Evolutionary conservation across 2,888 invertebrate genomes (phyloP).

Genomic region (Dyspetes luteomarginatus): DNA sequence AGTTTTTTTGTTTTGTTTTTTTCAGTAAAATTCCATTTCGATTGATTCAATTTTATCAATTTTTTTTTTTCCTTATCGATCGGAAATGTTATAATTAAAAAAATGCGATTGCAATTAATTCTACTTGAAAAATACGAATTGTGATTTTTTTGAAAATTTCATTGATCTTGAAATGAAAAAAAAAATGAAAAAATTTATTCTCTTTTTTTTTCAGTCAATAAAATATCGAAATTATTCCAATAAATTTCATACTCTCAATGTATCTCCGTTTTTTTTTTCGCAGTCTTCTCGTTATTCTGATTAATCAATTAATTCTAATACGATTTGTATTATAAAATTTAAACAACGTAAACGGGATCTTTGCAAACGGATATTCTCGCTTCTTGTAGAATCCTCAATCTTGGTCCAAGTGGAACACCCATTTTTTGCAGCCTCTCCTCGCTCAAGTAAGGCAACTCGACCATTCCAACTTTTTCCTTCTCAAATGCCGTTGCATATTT

Average conservation of each 20-base stretch:
- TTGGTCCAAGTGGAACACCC: slow-evolving; percentile 95
- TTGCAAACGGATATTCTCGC: slow-evolving; percentile 88
- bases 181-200: no score
- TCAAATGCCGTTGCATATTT: slow-evolving; percentile 94
- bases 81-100: neutral
- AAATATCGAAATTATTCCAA: neutral
- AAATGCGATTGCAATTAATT: neutral
- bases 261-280: neutral
- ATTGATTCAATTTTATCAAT: no score
- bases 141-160: no score
- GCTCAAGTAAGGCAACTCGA: slow-evolving; percentile 95
- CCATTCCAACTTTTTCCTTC: slow-evolving; percentile 94
- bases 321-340: slow-evolving; percentile 3
- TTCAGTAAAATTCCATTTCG: no score
- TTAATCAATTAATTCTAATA: neutral
- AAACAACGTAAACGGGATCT: slow-evolving; percentile 86
- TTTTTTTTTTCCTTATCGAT: no score
- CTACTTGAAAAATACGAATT: neutral
- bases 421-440: slow-evolving; percentile 94
- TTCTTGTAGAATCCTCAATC: slow-evolving; percentile 94
- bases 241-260: neutral
- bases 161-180: no score
- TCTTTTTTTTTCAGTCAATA: neutral
- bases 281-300: neutral
- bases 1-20: no score